Evolutionary conservation across 2,113 vertebrate species (phyloP).

Genomic region (Apteryx mantelli): DNA sequence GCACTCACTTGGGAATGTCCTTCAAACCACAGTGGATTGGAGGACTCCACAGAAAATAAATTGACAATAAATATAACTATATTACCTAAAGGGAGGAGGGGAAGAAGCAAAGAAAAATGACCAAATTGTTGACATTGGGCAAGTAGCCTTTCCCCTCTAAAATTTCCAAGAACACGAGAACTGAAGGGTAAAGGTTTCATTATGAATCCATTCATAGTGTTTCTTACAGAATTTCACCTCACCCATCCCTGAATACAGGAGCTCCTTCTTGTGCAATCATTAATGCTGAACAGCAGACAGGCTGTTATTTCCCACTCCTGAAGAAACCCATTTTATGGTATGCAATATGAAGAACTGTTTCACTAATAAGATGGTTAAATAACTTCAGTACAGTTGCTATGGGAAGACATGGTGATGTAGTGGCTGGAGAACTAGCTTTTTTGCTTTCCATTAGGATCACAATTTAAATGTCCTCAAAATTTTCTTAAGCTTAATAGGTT

Average conservation of each 20-base stretch:
- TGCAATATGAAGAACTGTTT: neutral
- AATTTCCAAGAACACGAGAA: slow-evolving; percentile 60
- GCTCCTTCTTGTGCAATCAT: slow-evolving; percentile 6
- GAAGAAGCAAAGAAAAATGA: slow-evolving; percentile 29
- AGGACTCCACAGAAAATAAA: slow-evolving; percentile 66
- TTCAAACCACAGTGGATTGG: slow-evolving; percentile 55
- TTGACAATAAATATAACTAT: slow-evolving; percentile 53
- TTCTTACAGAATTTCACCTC: slow-evolving; percentile 27
- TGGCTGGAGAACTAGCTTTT: neutral
- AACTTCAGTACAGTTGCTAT: neutral
- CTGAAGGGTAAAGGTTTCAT: slow-evolving; percentile 9
- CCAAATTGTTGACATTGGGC: slow-evolving; percentile 56
- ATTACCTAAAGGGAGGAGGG: slow-evolving; percentile 27
- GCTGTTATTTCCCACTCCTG: slow-evolving; percentile 25
- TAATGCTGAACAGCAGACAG: neutral
- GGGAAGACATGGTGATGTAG: neutral
- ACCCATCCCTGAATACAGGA: neutral
- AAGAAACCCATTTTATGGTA: slow-evolving; percentile 41
- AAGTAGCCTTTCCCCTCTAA: slow-evolving; percentile 59
- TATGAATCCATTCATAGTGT: slow-evolving; percentile 37
- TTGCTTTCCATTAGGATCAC: neutral
- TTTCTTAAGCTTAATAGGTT: neutral
- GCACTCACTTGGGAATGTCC: slow-evolving; percentile 53
- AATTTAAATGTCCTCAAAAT: neutral
- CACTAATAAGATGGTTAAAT: neutral